A percentile compares a stretch with the other conserved stretches of the same genome.
Conservation (phyloP, 2,797 vertebrate genomes). For the Synanceia verrucosa region DNA sequence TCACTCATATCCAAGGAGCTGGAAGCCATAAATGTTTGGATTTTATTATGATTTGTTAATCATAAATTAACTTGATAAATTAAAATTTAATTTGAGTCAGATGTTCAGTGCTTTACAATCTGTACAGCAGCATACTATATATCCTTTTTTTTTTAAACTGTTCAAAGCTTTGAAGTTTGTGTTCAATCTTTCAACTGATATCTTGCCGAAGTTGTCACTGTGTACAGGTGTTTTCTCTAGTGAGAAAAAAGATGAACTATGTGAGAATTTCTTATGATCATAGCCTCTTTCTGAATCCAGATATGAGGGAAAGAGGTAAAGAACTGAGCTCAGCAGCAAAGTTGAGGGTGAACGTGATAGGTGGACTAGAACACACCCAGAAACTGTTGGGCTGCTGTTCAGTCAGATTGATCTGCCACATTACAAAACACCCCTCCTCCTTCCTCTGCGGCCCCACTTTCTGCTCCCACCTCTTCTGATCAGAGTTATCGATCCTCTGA, state of each 20-base stretch:
- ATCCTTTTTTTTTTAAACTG: neutral
- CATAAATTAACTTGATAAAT: neutral
- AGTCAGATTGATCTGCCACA: constrained; percentile 69
- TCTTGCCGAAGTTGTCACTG: neutral
- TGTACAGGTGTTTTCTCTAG: neutral
- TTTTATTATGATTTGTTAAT: neutral
- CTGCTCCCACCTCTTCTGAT: constrained; percentile 87
- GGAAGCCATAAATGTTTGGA: neutral
- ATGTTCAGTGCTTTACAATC: neutral
- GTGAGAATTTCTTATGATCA: neutral
- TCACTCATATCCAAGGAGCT: neutral
- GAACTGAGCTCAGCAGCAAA: neutral
- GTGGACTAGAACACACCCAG: constrained; percentile 48
- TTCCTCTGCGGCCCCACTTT: constrained; percentile 48
- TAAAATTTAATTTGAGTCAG: neutral
- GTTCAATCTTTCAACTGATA: neutral
- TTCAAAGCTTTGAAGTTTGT: neutral
- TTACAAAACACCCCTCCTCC: constrained; percentile 69
- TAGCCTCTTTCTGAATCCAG: neutral
- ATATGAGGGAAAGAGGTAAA: neutral
- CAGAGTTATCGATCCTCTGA: constrained; percentile 90
- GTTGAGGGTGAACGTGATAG: constrained; percentile 38
- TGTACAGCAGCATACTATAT: neutral
- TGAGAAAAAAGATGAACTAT: neutral
- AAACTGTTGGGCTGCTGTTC: constrained; percentile 29